Conservation (phyloP, 30 jellyfish, hydroid and myxozoan species). For the Nemopilema nomurai region DNA sequence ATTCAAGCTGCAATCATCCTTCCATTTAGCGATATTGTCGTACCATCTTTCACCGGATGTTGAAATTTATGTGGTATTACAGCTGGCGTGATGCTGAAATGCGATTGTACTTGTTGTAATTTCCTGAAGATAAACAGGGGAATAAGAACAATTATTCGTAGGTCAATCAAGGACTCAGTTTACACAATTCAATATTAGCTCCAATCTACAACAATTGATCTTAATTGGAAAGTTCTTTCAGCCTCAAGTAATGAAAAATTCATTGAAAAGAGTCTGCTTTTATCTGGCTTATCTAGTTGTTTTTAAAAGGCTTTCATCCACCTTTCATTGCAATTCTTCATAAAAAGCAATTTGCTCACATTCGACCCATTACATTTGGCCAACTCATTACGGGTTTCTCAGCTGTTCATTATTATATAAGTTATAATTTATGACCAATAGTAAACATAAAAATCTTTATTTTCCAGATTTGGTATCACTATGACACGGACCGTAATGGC, state of each 20-base stretch:
- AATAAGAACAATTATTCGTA: not conserved
- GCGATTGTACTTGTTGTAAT: not conserved
- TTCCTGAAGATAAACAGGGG: not conserved
- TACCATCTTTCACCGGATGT: no score
- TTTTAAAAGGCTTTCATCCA: not conserved
- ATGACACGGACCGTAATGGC: conserved; percentile 95
- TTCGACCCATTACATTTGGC: not conserved
- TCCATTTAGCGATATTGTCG: no score
- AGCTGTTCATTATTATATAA: not conserved
- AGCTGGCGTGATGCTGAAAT: no score
- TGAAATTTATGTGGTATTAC: no score
- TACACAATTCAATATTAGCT: not conserved
- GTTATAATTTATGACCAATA: not conserved
- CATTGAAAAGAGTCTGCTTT: no score
- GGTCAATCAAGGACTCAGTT: not conserved
- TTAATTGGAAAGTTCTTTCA: not conserved
- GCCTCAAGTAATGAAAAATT: not conserved
- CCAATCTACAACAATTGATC: not conserved
- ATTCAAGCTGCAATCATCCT: no score
- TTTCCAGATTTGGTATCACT: conserved; percentile 95
- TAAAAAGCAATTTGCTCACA: not conserved
- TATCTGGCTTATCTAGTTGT: not conserved
- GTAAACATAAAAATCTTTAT: not conserved
- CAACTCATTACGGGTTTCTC: not conserved
- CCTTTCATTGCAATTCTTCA: not conserved